Evolutionary conservation across 2,888 invertebrate genomes (phyloP).

Genomic region (Noctua pronuba): DNA sequence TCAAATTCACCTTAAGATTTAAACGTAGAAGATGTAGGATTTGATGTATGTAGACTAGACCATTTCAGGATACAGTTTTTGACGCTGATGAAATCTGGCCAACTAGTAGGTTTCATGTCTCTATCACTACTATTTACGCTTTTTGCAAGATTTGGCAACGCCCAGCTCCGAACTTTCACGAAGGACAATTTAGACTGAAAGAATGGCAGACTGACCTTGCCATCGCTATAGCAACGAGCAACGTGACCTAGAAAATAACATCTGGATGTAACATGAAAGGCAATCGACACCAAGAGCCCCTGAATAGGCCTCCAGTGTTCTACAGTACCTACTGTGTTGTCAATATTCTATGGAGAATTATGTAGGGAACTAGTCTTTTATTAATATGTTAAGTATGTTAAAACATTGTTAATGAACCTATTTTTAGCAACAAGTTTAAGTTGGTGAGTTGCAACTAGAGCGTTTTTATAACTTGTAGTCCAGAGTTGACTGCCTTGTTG

Average conservation of each 20-base stretch:
- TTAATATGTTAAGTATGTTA: not conserved
- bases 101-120: not conserved
- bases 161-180: not conserved
- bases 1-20: not conserved
- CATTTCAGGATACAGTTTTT: not conserved
- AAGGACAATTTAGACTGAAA: slow-evolving; percentile 19
- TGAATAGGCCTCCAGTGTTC: slow-evolving; percentile 38
- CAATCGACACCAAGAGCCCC: slow-evolving; percentile 17
- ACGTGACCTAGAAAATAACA: slow-evolving; percentile 62
- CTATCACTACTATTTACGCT: not conserved
- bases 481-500: not conserved
- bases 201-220: slow-evolving; percentile 39
- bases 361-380: not conserved
- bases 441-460: not conserved
- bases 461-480: not conserved
- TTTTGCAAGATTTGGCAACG: not conserved
- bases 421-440: not conserved
- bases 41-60: not conserved
- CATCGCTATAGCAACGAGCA: not conserved
- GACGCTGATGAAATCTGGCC: not conserved
- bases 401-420: not conserved
- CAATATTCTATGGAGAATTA: not conserved
- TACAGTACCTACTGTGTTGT: not conserved
- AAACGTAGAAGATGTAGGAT: not conserved
- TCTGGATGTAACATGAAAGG: slow-evolving; percentile 60